Base-by-base conservation (phyloP, 2,888 invertebrate genomes). In the Oscheius myriophilus region DNA sequence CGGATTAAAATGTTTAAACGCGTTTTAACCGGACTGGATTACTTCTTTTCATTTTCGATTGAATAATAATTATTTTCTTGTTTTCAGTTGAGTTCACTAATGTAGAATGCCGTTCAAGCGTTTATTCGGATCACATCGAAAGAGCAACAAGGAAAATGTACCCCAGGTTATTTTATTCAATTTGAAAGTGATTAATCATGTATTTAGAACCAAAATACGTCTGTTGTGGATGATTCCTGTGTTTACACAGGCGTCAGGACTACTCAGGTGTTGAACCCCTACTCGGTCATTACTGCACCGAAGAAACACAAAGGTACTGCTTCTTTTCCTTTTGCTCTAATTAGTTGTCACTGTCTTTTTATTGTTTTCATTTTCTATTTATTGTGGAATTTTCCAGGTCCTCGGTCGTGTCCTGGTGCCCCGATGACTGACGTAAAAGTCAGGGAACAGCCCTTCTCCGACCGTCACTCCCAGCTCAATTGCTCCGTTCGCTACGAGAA, bases 401-500 rank as follows among this genome's bases (percentile, higher is more conserved):
- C 78, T n/a, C 58, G 70, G 69, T 76, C 75, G 25, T 78, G 78
- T 58, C 75, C 78, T 3, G 78, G 78, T 49, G 78, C 72, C 4
- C 77, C 77, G 11, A 69, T 77, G 64, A 68, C 71, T 21, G 64
- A 69, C 41, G 18, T 46, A 21, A 21, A 41, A n/a, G 18, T 26
- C 12, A 21, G 33, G 12, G 67, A 55, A 2, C 51, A 53, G 25
- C 67, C 67, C 11, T 67, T 67, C 26, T 49, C 55, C 11, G 70
- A 68, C 55, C 64, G 72, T 12, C 53, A 61, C 4, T 46, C 65
- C 3, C 59, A 67, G 3, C 21, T 46, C n/a, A 65, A 65, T 45
- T 46, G 51, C 51, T 58, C 57, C n/a, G 33, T 42, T 14, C 64
- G 65, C 11, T 69, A 69, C 45, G 62, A 68, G 41, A 72, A 73